Base-by-base conservation (phyloP, 2,113 vertebrate genomes). In the Amphilophus citrinellus region DNA sequence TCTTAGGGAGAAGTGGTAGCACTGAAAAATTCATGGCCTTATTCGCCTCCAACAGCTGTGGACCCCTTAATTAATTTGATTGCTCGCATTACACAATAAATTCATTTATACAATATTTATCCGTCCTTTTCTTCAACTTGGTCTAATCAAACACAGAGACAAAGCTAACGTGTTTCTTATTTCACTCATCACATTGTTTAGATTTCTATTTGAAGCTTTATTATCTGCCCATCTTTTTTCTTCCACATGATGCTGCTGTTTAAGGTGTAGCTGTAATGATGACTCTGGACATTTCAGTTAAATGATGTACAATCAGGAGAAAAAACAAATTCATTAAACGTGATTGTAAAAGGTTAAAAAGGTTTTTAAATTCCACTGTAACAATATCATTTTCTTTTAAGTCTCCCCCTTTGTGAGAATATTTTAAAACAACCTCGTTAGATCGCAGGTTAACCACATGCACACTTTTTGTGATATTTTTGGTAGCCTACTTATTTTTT, bases 51-150 rank as follows among this genome's bases (percentile, higher is more conserved):
- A 94, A 95, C 96, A 96, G 96, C 95, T 95, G 95, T 92, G 95
- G 93, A 96, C 91, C 90, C 87, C 83, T 94, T 95, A 95, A 95
- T 96, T 95, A 96, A 95, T 94, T 93, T 95, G 94, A 96, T 96
- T 93, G 93, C 93, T 95, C 94, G 89, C 92, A 96, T 96, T 95
- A 96, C 90, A 95, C 94, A 95, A 95, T 96, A 95, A 93, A 95
- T 93, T 91, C 30, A 88, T 95, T 95, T 91, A 95, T 94, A 90
- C 93, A 94, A 94, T 95, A 95, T 96, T 95, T 93, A 96, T 93
- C 84, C 77, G 63, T 80, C 80, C 88, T 89, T 84, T 88, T 80
- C 76, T 84, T 87, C 85, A 88, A 93, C 89, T 89, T 84, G 83
- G 79, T 83, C 62, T 81, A 87, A 91, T 92, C 88, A 91, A 89